phyloP scores from a whole-genome alignment of 2,888 invertebrate species.

The Lissocephala sabroskyi region DNA sequence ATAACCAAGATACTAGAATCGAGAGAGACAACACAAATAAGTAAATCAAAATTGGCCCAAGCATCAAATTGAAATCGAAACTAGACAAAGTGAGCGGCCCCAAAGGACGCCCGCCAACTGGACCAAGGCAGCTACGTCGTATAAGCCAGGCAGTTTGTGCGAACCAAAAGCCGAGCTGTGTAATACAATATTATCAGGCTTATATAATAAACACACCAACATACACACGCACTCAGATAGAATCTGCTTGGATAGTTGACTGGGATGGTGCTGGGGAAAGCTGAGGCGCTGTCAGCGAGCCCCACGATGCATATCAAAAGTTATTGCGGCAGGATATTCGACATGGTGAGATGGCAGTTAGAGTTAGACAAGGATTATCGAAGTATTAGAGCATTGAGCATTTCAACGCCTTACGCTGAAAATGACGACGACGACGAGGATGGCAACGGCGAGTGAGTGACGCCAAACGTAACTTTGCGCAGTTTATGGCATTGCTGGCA shows the following conservation, averaged over 20 bases:
- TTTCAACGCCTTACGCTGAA: too few relatives aligned
- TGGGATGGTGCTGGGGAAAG: slow-evolving; percentile 3
- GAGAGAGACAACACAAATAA: slow-evolving; percentile 29
- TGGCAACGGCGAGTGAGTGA: slow-evolving; percentile 11
- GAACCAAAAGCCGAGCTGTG: slow-evolving; percentile 17
- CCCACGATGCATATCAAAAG: slow-evolving; percentile 47
- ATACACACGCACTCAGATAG: slow-evolving; percentile 7
- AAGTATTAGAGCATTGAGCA: slow-evolving; percentile 48
- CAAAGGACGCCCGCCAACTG: background rate
- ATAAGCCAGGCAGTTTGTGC: background rate
- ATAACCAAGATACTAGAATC: too few relatives aligned
- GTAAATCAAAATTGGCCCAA: slow-evolving; percentile 44
- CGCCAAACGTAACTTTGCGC: slow-evolving; percentile 53
- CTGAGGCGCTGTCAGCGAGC: slow-evolving; percentile 6
- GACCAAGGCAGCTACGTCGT: background rate
- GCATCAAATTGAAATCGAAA: slow-evolving; percentile 57
- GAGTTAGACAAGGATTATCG: slow-evolving; percentile 46
- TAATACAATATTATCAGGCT: slow-evolving; percentile 51
- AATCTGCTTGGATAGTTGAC: slow-evolving; percentile 31
- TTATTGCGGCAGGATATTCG: slow-evolving; percentile 46
- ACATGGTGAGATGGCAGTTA: slow-evolving; percentile 16
- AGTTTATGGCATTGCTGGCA: slow-evolving; percentile 49
- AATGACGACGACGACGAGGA: slow-evolving; percentile 11
- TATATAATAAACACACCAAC: slow-evolving; percentile 47
- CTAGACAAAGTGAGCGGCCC: slow-evolving; percentile 51